Evolutionary conservation across 2,113 vertebrate genomes (phyloP), one percentile per base, ranked within the genome.

Genomic region (Platichthys stellatus): DNA sequence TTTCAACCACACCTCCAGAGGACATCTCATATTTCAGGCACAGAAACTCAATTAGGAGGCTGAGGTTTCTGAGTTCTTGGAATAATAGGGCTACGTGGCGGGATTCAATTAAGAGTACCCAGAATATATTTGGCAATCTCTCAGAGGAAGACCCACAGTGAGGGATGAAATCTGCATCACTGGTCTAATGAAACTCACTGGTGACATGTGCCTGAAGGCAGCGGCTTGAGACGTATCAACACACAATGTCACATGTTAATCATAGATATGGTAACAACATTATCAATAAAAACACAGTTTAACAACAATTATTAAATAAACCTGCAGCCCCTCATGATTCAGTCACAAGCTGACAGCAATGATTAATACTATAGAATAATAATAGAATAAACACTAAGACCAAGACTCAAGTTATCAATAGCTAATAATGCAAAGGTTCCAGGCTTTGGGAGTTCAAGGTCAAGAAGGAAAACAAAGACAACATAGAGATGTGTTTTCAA

Each of bases 41-140:
- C 71, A 68, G 58, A 68, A 88, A 82, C 69, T 78, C 81, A 77
- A 81, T 87, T 80, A 84, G 20, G 40, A 86, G 82, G 63, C 54
- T 7, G 5, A 70, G 79, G 60, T 76, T 85, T 31, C 69, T 43
- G 81, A 86, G 74, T 88, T 86, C 85, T 85, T 85, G 51, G 84
- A 88, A 82, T 83, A 83, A 86, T 63, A 70, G 54, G 69, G 59
- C 75, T 65, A 78, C 79, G 20, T 23, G 61, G 40, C 83, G 40
- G 47, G 65, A 86, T 87, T 86, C 66, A 89, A 90, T 87, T 84
- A 84, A 57, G 68, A 75, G 61, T 76, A 56, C 54, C 74, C n/a
- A 63, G 53, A 78, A 78, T 72, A 75, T 60, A 81, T 75, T 28
- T 31, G 85, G 68, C 66, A 17, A 4, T 63, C 31, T 75, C 79